A percentile compares a stretch with the other conserved stretches of the same genome.
Evolutionary conservation across 2,888 invertebrate genomes (phyloP).

Genomic region (Antitype chi): DNA sequence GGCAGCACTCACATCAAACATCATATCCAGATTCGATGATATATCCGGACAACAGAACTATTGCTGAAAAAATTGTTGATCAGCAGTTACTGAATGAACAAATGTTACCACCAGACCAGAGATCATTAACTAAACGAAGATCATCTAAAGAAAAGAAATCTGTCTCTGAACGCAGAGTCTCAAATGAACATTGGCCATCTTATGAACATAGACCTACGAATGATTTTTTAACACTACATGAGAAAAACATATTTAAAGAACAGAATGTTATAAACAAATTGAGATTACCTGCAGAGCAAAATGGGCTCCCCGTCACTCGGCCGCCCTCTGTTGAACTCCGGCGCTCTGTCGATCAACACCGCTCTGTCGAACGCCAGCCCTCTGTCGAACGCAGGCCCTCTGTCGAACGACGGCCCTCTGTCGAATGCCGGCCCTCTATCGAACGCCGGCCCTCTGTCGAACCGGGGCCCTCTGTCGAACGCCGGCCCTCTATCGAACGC

Average conservation of each 20-base stretch:
- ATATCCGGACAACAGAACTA: constrained; percentile 34
- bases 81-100: constrained; percentile 42
- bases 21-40: constrained; percentile 32
- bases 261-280: constrained; percentile 31
- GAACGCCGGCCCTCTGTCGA: neutral
- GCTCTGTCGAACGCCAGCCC: neutral
- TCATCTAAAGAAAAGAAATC: constrained; percentile 52
- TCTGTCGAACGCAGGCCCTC: neutral
- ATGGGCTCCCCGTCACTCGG: constrained; percentile 9
- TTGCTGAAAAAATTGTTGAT: constrained; percentile 22
- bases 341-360: neutral
- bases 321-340: neutral
- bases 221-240: constrained; percentile 39
- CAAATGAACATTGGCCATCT: constrained; percentile 48
- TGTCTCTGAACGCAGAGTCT: constrained; percentile 36
- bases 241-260: constrained; percentile 28
- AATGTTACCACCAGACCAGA: constrained; percentile 48
- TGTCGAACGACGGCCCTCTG: neutral
- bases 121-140: constrained; percentile 28
- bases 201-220: constrained; percentile 41
- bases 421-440: neutral
- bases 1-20: constrained; percentile 20
- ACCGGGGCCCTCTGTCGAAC: neutral
- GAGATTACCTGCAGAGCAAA: constrained; percentile 29
- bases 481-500: neutral